Evolutionary conservation across 2,888 invertebrate species (phyloP).

Genomic region (Rhyacophila evoluta): DNA sequence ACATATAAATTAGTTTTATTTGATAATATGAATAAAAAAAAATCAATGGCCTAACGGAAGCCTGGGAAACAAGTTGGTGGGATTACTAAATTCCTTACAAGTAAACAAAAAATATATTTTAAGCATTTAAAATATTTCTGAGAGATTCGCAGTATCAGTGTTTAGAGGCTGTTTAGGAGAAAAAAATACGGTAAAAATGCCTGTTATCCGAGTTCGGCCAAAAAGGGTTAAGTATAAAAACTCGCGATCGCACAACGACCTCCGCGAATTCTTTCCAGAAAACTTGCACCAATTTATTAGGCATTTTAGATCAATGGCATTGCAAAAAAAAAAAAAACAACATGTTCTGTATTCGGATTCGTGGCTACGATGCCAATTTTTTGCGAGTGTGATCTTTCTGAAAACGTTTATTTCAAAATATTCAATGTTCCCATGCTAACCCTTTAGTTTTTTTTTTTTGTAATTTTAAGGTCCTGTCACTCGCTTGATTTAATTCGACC

Average conservation of each 20-base stretch:
- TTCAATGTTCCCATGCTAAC: background rate
- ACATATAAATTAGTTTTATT: too few relatives aligned
- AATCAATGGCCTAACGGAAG: background rate
- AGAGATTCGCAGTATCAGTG: background rate
- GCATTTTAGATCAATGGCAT: constrained; percentile 19
- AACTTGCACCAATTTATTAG: background rate
- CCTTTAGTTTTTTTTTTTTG: background rate
- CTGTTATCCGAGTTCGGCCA: background rate
- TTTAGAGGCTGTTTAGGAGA: background rate
- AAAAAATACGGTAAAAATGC: background rate
- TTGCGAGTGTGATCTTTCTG: background rate
- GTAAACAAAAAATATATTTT: background rate
- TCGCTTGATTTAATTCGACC: too few relatives aligned
- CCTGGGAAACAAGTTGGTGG: background rate
- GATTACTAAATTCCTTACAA: background rate
- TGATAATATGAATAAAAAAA: too few relatives aligned
- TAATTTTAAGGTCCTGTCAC: too few relatives aligned
- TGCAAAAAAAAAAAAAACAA: background rate
- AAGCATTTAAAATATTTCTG: background rate
- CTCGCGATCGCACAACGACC: background rate
- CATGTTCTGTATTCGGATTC: background rate
- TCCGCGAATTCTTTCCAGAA: background rate
- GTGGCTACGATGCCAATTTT: background rate
- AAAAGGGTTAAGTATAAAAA: background rate
- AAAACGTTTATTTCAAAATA: background rate